phyloP scores from a whole-genome alignment of 2,113 vertebrate genomes.

The Leuciscus idus region DNA sequence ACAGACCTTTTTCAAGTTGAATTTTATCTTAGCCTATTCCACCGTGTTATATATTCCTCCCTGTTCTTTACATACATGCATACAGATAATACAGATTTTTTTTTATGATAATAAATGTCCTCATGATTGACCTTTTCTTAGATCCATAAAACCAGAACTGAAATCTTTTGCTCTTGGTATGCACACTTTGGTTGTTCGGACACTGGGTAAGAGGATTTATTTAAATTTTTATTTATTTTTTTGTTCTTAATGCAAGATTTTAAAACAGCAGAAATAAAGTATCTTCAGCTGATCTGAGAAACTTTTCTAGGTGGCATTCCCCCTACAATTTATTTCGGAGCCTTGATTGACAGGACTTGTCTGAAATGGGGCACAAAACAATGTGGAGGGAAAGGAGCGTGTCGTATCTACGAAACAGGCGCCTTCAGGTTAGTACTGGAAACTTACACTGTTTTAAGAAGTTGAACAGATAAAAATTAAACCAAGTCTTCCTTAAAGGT shows the following conservation, averaged over 20 bases:
- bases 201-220: constrained; percentile 79
- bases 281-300: neutral
- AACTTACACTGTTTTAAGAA: neutral
- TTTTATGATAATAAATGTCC: neutral
- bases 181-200: constrained; percentile 77
- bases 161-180: constrained; percentile 91
- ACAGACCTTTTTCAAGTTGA: no score
- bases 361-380: constrained; percentile 88
- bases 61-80: no score
- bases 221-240: neutral
- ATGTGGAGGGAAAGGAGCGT: constrained; percentile 84
- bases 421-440: constrained; percentile 77
- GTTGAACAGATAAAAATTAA: neutral
- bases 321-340: constrained; percentile 92
- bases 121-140: constrained; percentile 61
- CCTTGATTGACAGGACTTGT: constrained; percentile 89
- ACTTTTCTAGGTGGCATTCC: constrained; percentile 88
- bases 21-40: no score
- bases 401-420: constrained; percentile 81
- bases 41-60: no score
- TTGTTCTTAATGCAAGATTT: neutral
- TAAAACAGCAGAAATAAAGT: neutral
- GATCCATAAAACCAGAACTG: constrained; percentile 83
- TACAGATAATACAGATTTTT: no score
- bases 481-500: no score